phyloP scores from a whole-genome alignment of 2,113 vertebrate genomes.

The Ariopsis seemanni region DNA sequence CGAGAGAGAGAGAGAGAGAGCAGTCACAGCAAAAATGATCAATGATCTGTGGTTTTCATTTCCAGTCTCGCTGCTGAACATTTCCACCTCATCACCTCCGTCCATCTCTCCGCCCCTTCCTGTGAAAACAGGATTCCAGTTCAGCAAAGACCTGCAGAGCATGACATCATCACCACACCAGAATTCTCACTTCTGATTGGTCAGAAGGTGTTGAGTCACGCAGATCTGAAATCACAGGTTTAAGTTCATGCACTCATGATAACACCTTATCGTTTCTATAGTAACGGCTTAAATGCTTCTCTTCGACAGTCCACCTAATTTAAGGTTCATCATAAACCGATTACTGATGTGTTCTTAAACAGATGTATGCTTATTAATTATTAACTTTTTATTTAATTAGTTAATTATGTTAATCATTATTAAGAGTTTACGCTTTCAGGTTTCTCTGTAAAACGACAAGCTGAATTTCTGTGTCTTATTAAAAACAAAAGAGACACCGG shows the following conservation, averaged over 20 bases:
- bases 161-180: background rate
- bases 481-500: too few relatives aligned
- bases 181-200: background rate
- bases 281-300: background rate
- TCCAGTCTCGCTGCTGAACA: constrained; percentile 39
- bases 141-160: background rate
- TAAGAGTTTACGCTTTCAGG: too few relatives aligned
- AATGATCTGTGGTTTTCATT: constrained; percentile 49
- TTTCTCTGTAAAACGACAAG: too few relatives aligned
- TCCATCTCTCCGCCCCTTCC: background rate
- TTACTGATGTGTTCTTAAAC: too few relatives aligned
- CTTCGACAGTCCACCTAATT: background rate
- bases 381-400: too few relatives aligned
- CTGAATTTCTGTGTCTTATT: too few relatives aligned
- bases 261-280: background rate
- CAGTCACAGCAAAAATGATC: constrained; percentile 40
- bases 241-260: background rate
- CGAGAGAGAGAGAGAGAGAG: constrained; percentile 27
- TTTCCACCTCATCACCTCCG: background rate
- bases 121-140: background rate
- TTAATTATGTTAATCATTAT: too few relatives aligned
- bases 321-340: background rate
- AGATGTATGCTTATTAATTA: too few relatives aligned
- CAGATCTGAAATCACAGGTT: background rate
- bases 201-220: background rate